Percentiles rank a stretch among this genome's conserved stretches.
Conservation (phyloP, 2,113 vertebrate species). For the Tursiops truncatus region DNA sequence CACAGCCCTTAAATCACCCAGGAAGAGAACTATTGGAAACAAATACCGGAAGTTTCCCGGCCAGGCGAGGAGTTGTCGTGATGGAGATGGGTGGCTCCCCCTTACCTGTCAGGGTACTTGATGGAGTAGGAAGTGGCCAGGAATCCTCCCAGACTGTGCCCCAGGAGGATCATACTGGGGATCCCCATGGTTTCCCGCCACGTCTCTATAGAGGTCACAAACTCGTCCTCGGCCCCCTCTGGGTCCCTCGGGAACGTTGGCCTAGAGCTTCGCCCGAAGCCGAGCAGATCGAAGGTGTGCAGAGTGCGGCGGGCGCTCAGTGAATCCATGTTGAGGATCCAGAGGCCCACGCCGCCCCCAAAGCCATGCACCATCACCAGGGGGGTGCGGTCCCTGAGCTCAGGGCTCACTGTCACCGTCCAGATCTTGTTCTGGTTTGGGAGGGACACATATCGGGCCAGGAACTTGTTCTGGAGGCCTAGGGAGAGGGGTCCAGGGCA, state of each 20-base stretch:
- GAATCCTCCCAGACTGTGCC: conserved; percentile 89
- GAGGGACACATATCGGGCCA: conserved; percentile 91
- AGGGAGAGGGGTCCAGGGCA: background rate
- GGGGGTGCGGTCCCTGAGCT: conserved; percentile 84
- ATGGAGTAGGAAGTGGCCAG: conserved; percentile 89
- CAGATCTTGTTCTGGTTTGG: conserved; percentile 91
- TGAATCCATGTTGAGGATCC: conserved; percentile 91
- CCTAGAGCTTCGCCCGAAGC: conserved; percentile 92
- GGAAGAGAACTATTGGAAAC: background rate
- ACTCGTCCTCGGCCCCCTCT: conserved; percentile 89
- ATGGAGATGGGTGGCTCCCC: background rate
- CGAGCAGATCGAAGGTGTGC: conserved; percentile 91
- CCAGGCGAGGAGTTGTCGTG: background rate
- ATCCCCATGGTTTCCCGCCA: conserved; percentile 88
- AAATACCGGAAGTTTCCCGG: background rate
- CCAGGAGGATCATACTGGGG: conserved; percentile 89
- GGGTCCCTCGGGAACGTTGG: conserved; percentile 88
- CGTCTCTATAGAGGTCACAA: conserved; percentile 90
- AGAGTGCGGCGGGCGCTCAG: conserved; percentile 85
- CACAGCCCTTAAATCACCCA: background rate
- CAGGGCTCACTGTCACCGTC: conserved; percentile 89
- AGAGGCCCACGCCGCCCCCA: conserved; percentile 92
- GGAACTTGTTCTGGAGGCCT: conserved; percentile 92
- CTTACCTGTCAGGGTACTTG: conserved; percentile 90
- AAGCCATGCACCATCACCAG: conserved; percentile 95